Evolutionary conservation across 2,888 invertebrate species (phyloP), one percentile per base, ranked within the genome.

Genomic region (Mythimna ferrago): DNA sequence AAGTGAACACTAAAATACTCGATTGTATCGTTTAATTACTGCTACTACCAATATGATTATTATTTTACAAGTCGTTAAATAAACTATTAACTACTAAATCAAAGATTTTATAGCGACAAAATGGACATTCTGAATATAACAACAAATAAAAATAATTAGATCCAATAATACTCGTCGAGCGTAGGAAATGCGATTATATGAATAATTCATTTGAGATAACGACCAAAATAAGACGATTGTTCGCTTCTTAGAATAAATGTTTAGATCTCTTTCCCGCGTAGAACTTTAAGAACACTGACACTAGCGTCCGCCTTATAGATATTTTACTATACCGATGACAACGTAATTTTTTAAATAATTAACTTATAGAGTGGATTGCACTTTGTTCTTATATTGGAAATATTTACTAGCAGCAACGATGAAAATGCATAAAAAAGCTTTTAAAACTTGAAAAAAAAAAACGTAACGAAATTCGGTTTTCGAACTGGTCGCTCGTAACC

Each of bases 171-270:
- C 88, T 82, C 83, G 79, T 69, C 74, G 83, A 89, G 89, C 92
- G 92, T 91, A 93, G 91, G 90, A 93, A 92, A 94, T 92, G 88
- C 91, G 92, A 93, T 92, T 89, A 90, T 87, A 93, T 95, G 93
- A 95, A 95, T 95, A 90, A 95, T 94, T 94, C 93, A 94, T 93
- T 88, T 81, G 81, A 89, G 92, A 93, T 93, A 93, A 92, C 91
- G 90, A 92, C 92, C 87, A 91, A 94, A 94, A 93, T 93, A 94
- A 94, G 90, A 92, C 93, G 92, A 94, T 93, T 94, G 94, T 93
- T 91, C 89, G 87, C 80, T 95, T 94, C 94, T 92, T 80, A 87
- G 93, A 94, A 95, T 86, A 86, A 83, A 77, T 84, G 88, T 88
- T 91, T 89, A 89, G 88, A 90, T 90, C 88, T 89, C 82, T 88